A percentile compares a stretch with the other conserved stretches of the same genome.
These are phyloP conservation scores for Brotula barbata DNA, from an alignment of 2,797 vertebrate genomes.

Conservation along the genomic window DNA sequence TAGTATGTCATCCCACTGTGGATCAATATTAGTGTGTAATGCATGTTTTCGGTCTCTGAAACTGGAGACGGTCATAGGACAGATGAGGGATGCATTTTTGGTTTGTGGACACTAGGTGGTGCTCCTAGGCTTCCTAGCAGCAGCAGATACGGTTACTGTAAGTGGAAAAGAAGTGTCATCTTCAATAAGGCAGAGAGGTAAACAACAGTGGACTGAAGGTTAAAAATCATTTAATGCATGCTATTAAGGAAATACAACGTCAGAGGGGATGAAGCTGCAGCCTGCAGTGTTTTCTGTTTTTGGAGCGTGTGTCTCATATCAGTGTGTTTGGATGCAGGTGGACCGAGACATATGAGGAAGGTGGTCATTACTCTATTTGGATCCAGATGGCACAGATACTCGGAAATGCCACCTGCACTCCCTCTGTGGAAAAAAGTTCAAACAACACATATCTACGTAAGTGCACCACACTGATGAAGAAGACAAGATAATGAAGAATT, in stretches of 20 bases:
- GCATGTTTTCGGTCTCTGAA: constrained; percentile 70
- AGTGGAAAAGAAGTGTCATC: neutral
- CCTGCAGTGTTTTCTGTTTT: constrained; percentile 15
- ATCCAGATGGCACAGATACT: constrained; percentile 50
- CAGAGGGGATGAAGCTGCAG: constrained; percentile 19
- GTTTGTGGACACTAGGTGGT: constrained; percentile 69
- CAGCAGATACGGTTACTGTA: neutral
- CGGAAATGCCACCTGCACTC: constrained; percentile 58
- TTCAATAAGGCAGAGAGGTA: too few relatives aligned
- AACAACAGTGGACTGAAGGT: too few relatives aligned
- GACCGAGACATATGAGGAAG: constrained; percentile 75
- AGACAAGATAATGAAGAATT: neutral
- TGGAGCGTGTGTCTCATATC: constrained; percentile 27
- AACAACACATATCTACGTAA: constrained; percentile 72
- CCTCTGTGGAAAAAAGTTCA: constrained; percentile 62
- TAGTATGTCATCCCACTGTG: constrained; percentile 73
- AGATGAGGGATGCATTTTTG: constrained; percentile 27
- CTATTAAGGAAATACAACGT: constrained; percentile 18
- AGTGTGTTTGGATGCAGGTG: constrained; percentile 69
- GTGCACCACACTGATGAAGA: constrained; percentile 37
- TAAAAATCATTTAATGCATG: constrained; percentile 1
- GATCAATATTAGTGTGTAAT: constrained; percentile 77
- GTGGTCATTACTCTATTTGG: constrained; percentile 78
- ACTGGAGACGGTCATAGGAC: constrained; percentile 41
- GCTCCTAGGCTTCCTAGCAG: constrained; percentile 53